Conservation (phyloP, 23 tunicate genomes). For the Ascidia mentula region DNA sequence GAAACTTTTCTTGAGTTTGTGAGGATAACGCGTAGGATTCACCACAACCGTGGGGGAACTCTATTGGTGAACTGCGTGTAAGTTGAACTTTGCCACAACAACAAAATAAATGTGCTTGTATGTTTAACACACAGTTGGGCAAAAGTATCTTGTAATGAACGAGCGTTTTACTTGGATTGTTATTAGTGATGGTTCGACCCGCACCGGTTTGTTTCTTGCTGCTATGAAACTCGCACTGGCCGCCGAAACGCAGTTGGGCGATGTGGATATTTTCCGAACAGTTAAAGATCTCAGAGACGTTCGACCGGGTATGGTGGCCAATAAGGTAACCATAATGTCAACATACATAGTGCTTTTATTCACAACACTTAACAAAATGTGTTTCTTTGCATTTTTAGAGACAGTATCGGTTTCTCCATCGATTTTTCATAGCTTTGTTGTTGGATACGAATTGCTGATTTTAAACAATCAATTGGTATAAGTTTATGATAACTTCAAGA, state of each 20-base stretch:
- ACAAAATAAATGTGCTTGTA: too few species aligned
- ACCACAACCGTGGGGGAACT: not conserved
- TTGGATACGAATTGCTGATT: not conserved
- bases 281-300: not conserved
- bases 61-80: not conserved
- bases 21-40: not conserved
- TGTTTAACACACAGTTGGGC: not conserved
- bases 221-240: not conserved
- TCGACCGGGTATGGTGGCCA: not conserved
- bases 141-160: not conserved
- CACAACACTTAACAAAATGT: too few species aligned
- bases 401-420: slow-evolving; percentile 1
- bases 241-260: not conserved
- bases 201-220: not conserved
- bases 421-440: not conserved
- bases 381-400: not conserved
- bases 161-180: not conserved
- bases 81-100: too few species aligned
- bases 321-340: not conserved
- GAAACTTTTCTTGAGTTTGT: not conserved
- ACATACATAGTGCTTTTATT: not conserved
- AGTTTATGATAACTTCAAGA: too few species aligned
- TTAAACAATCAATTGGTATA: too few species aligned
- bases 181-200: not conserved
- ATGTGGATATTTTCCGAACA: not conserved